A percentile compares a stretch with the other conserved stretches of the same genome.
Conservation (phyloP, 2,797 vertebrate genomes). For the Eurystomus glaucurus region DNA sequence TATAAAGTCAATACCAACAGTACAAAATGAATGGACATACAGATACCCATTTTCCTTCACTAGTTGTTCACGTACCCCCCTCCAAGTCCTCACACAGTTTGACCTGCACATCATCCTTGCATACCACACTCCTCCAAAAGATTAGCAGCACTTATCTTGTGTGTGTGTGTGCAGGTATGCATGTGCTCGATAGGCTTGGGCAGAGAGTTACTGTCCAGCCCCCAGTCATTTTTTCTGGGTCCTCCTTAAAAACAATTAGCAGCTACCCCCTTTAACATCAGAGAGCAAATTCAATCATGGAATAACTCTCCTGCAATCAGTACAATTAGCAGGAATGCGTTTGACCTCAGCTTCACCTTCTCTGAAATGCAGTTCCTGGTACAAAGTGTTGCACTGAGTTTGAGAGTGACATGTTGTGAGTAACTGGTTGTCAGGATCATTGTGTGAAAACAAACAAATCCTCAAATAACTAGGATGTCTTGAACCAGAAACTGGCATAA, state of each 20-base stretch:
- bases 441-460: constrained; percentile 44
- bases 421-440: constrained; percentile 20
- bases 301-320: background rate
- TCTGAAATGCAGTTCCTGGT: constrained; percentile 53
- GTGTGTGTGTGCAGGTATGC: background rate
- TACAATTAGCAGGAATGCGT: constrained; percentile 55
- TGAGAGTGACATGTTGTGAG: background rate
- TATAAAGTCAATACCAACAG: accelerated
- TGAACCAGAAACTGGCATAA: background rate
- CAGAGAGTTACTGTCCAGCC: background rate
- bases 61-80: accelerated
- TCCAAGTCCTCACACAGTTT: background rate
- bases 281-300: constrained; percentile 16
- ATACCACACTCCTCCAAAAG: background rate
- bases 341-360: constrained; percentile 39
- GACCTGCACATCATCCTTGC: background rate
- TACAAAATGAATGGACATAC: accelerated
- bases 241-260: constrained; percentile 61
- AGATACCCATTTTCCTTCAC: background rate
- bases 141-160: background rate
- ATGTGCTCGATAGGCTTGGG: accelerated
- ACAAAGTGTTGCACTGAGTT: background rate
- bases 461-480: background rate
- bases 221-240: background rate
- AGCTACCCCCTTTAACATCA: constrained; percentile 39